These are phyloP conservation scores for Dendroctonus valens DNA, from an alignment of 1,140 invertebrate species.

Conservation along the genomic window DNA sequence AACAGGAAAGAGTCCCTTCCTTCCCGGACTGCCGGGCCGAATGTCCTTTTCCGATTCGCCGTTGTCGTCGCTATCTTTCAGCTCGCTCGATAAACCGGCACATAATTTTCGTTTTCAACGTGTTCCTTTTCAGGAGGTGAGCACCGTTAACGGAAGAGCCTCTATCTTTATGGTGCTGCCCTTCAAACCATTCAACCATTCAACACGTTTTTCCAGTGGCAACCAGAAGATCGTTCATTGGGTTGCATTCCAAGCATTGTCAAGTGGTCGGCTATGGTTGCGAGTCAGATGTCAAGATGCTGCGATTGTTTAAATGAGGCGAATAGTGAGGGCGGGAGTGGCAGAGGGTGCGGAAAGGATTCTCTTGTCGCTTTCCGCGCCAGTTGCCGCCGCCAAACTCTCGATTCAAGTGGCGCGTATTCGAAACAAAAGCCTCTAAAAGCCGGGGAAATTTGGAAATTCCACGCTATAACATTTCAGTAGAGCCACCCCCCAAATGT, in stretches of 20 bases:
- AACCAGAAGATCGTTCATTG: too few species aligned
- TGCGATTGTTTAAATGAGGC: too few species aligned
- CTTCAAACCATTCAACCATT: too few species aligned
- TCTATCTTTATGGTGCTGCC: too few species aligned
- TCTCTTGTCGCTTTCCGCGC: slow-evolving; percentile 46
- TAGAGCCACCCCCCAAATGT: too few species aligned
- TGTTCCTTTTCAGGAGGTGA: neutral
- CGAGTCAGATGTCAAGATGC: too few species aligned
- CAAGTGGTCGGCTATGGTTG: too few species aligned
- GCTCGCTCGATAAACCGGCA: slow-evolving; percentile 28
- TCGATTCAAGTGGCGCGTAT: slow-evolving; percentile 41
- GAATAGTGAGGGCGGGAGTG: neutral
- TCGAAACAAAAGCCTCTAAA: slow-evolving; percentile 40
- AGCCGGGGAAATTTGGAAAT: too few species aligned
- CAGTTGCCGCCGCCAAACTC: slow-evolving; percentile 38
- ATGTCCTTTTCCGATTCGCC: slow-evolving; percentile 48
- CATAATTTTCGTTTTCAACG: slow-evolving; percentile 3
- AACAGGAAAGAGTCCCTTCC: slow-evolving; percentile 51
- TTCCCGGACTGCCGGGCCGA: slow-evolving; percentile 51
- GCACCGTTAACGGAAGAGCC: slow-evolving; percentile 17
- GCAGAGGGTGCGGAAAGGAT: slow-evolving; percentile 42
- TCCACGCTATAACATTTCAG: too few species aligned
- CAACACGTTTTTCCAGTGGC: too few species aligned
- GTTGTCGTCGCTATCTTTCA: slow-evolving; percentile 40
- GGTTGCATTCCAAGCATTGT: too few species aligned